phyloP scores from a whole-genome alignment of 2,888 invertebrate genomes.

The Axea sp. region DNA sequence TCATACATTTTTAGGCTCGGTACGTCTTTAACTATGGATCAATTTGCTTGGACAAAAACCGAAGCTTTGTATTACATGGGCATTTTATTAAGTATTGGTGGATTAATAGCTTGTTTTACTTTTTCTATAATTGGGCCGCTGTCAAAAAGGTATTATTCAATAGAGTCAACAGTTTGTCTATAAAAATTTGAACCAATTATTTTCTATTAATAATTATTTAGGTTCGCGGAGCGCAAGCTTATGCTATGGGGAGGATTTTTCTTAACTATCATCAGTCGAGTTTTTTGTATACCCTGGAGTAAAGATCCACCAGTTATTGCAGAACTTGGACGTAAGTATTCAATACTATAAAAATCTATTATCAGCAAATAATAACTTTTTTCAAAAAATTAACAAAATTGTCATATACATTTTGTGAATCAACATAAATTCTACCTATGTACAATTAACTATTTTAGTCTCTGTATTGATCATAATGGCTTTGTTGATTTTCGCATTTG shows the following conservation, averaged over 20 bases:
- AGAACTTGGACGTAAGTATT: slow-evolving; percentile 73
- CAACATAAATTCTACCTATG: too few species aligned
- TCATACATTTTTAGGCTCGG: slow-evolving; percentile 83
- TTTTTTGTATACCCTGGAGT: slow-evolving; percentile 90
- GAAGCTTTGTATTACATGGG: slow-evolving; percentile 91
- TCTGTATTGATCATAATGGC: too few species aligned
- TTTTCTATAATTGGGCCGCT: slow-evolving; percentile 87
- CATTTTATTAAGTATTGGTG: slow-evolving; percentile 89
- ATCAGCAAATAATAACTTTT: too few species aligned
- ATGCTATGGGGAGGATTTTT: slow-evolving; percentile 91
- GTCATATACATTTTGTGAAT: too few species aligned
- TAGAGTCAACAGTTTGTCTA: too few species aligned
- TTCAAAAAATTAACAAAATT: too few species aligned
- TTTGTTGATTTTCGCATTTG: too few species aligned
- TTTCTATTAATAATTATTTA: too few species aligned
- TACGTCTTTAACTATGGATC: slow-evolving; percentile 92
- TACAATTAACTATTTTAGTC: too few species aligned
- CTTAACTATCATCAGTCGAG: slow-evolving; percentile 87
- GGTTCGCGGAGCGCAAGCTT: slow-evolving; percentile 87
- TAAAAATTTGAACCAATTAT: too few species aligned
- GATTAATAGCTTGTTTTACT: slow-evolving; percentile 86
- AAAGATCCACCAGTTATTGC: slow-evolving; percentile 84
- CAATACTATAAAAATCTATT: slow-evolving; percentile 13
- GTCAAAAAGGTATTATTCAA: slow-evolving; percentile 82
- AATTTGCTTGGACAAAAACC: slow-evolving; percentile 90